These are phyloP conservation scores for Raja brachyura DNA, from an alignment of 2,113 vertebrate species.

Conservation along the genomic window DNA sequence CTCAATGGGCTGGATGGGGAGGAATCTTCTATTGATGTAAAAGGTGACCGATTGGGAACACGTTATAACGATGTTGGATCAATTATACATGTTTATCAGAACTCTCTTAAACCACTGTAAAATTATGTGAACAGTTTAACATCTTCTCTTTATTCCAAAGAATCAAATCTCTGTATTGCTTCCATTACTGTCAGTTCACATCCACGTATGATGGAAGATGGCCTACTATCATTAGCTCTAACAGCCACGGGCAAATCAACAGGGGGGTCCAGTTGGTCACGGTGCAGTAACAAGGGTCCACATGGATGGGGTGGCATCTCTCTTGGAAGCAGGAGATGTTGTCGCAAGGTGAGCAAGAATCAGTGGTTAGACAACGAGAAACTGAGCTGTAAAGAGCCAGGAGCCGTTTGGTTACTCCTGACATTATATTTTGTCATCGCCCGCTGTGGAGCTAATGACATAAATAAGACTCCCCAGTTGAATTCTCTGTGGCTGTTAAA, in stretches of 20 bases:
- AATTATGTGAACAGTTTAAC: background rate
- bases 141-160: background rate
- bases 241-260: no score
- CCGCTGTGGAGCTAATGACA: conserved; percentile 8
- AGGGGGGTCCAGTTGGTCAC: no score
- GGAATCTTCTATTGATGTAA: no score
- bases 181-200: no score
- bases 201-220: no score
- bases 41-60: background rate
- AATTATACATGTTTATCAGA: background rate
- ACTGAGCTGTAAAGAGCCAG: background rate
- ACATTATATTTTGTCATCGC: conserved; percentile 3
- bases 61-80: background rate
- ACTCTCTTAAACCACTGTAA: no score
- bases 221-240: no score
- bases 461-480: conserved; percentile 6
- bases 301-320: background rate
- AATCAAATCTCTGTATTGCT: no score
- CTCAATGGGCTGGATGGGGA: no score
- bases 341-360: no score
- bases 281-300: no score
- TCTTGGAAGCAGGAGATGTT: background rate
- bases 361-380: background rate
- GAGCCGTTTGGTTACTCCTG: background rate
- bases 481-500: background rate